Conservation (phyloP, 2,113 vertebrate species). For the Elanus axillaris region DNA sequence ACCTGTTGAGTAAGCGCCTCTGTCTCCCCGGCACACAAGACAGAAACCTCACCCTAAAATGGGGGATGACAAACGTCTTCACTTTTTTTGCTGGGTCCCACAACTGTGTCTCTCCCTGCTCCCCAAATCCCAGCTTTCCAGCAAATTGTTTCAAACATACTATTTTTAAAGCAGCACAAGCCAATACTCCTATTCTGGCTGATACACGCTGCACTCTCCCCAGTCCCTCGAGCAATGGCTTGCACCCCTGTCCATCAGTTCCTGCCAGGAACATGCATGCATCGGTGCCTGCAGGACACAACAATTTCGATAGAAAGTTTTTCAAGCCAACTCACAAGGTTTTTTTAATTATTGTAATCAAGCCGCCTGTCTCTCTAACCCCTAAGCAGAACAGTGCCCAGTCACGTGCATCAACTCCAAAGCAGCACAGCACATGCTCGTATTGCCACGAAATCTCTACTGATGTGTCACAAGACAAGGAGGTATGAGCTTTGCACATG, state of each 20-base stretch:
- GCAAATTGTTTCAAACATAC: neutral
- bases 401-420: accelerated
- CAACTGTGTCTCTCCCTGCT: accelerated
- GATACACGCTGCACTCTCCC: neutral
- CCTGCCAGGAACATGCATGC: accelerated
- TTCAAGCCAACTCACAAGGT: neutral
- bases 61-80: neutral
- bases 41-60: neutral
- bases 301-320: neutral
- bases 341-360: neutral
- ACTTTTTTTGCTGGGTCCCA: neutral
- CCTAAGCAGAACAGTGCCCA: neutral
- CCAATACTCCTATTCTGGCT: neutral
- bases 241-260: neutral
- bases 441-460: neutral
- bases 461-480: neutral
- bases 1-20: neutral
- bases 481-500: accelerated
- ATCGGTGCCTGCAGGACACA: neutral
- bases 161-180: neutral
- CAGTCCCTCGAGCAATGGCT: neutral
- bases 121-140: neutral
- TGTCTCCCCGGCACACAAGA: neutral
- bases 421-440: accelerated
- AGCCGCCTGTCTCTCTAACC: neutral